Evolutionary conservation across 2,888 invertebrate species (phyloP), one percentile per base, ranked within the genome.

Genomic region (Ormyrus pomaceus): DNA sequence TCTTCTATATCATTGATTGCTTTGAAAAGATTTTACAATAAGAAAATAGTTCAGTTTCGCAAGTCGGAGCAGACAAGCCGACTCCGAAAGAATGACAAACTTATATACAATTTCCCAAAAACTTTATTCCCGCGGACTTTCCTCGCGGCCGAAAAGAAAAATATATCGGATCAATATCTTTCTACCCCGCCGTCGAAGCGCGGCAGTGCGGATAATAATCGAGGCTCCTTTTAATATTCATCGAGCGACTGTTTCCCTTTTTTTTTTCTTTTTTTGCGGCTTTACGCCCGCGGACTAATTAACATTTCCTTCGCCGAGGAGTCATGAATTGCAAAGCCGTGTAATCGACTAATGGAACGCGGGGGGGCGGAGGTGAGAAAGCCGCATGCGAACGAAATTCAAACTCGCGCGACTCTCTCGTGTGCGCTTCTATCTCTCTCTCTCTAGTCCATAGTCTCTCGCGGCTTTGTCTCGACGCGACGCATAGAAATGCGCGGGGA

Each of bases 261-360:
- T 13, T 13, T 13, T 13, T 9, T 10, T 4, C 0, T 13, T 13
- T 13, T 13, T 9, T 53, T 50, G 53, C 50, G 9, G 10, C 64
- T 11, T 45, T n/a, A 5, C n/a, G n/a, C 46, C 9, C 74, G 5
- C 55, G 13, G 10, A 56, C 76, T 73, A 80, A 82, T 81, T 82
- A 82, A 70, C 73, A 82, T 78, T 82, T 77, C 75, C 69, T 74
- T 70, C 48, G 51, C 34, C 73, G 56, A 48, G 61, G 58, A 10
- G 70, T 82, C 80, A 83, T 83, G 82, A 82, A 83, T 83, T 79
- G 77, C 82, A 82, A 82, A 82, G 62, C 69, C 75, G 58, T 68
- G 78, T 82, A 83, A 83, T 83, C 83, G 76, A 74, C 80, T 82
- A 83, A 83, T 83, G 83, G 80, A 74, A 72, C 61, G 65, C 58